Percentiles rank a stretch among this genome's conserved stretches.
These are phyloP conservation scores for Tortrix viridana DNA, from an alignment of 2,888 invertebrate species.

Conservation along the genomic window DNA sequence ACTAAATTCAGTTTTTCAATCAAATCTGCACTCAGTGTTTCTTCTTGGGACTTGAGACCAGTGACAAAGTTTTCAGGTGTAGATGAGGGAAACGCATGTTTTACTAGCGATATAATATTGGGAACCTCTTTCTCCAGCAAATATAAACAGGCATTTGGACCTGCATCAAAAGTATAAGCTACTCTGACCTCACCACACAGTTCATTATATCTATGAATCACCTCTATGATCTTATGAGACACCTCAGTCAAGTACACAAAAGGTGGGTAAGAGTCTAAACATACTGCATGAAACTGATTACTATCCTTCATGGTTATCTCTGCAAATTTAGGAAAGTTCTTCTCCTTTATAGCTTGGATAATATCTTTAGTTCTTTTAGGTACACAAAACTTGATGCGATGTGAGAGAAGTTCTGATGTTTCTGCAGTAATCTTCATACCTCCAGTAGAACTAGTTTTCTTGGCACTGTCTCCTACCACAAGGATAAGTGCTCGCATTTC, in stretches of 20 bases:
- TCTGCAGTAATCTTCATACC: conserved; percentile 93
- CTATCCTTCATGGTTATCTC: conserved; percentile 98
- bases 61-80: conserved; percentile 62
- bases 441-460: conserved; percentile 92
- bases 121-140: conserved; percentile 90
- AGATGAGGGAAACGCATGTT: conserved; percentile 88
- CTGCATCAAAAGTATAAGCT: conserved; percentile 99
- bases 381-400: conserved; percentile 89
- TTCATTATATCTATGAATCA: conserved; percentile 94
- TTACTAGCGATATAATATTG: conserved; percentile 87
- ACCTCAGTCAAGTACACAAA: conserved; percentile 95
- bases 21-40: conserved; percentile 47
- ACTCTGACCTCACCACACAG: conserved; percentile 86
- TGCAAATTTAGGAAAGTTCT: conserved; percentile 94
- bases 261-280: conserved; percentile 97
- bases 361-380: conserved; percentile 86
- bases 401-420: conserved; percentile 92
- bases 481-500: conserved; percentile 94
- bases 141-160: conserved; percentile 97
- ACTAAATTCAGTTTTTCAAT: conserved; percentile 60
- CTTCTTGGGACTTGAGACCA: conserved; percentile 53
- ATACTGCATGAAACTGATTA: conserved; percentile 98
- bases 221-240: conserved; percentile 90
- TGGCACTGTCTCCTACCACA: conserved; percentile 93
- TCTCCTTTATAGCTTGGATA: conserved; percentile 83